Base-by-base conservation (phyloP, 2,888 invertebrate species). In the Caradrina kadenii region DNA sequence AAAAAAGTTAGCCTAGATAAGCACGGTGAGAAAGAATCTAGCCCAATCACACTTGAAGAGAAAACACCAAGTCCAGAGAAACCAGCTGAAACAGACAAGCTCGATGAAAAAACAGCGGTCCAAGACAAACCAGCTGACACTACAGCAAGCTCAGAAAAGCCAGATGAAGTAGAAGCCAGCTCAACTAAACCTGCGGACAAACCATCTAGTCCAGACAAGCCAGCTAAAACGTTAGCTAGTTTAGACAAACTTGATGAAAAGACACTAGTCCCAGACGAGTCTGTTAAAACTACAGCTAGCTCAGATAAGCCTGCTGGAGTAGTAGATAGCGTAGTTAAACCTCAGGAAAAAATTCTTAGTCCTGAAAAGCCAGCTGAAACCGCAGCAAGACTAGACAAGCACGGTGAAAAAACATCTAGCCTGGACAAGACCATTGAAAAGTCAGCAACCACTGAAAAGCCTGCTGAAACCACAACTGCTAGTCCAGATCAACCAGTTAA, bases 1-100 rank as follows among this genome's bases (percentile, higher is more conserved):
- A 67, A 69, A 55, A 48, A 3, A 31, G 17, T 48, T 1, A 66
- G 66, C 55, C 63, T 63, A 3, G 19, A 42, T 15, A 56, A 72
- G 11, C 31, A 15, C 2, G 75, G 70, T 7, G 74, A 81, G 1
- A 81, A 81, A 39, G 48, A 5, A 49, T 35, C 71, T n/a, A 21
- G 76, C 65, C 54, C 70, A 54, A 13, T 15, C 39, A 60, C 56
- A 17, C 21, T n/a, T 22, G 59, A 60, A 0, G 69, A 52, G 0
- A 70, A 66, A 7, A 53, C 21, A 26, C 55, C 68, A 10, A 62
- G 53, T 11, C 69, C 48, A 0, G 52, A 26, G 7, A 64, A 69
- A 45, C 63, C 66, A 0, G 66, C 69, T 0, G 67, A 76, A 2
- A 64, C 66, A 4, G 19, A n/a, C n/a, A n/a, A n/a, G n/a, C n/a